phyloP scores from a whole-genome alignment of 2,113 vertebrate genomes.

The Mesembrinibis cayennensis region DNA sequence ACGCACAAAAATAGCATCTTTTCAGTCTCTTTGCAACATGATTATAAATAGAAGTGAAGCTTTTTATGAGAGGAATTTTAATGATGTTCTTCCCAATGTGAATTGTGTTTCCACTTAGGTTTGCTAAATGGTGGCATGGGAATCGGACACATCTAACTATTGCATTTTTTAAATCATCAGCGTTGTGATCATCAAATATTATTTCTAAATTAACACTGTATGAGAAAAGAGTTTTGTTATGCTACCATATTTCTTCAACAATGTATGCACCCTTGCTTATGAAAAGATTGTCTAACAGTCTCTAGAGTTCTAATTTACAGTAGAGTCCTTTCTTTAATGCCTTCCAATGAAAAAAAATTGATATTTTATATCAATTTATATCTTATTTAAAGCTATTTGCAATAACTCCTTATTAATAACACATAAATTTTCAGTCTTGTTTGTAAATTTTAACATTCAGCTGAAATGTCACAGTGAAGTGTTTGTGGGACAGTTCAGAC shows the following conservation, averaged over 20 bases:
- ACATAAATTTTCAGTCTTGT: background rate
- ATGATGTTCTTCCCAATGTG: background rate
- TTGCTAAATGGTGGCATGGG: background rate
- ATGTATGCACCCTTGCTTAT: background rate
- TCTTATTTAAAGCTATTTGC: background rate
- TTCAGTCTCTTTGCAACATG: background rate
- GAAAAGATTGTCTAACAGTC: background rate
- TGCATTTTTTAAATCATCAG: background rate
- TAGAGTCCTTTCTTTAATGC: background rate
- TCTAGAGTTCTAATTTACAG: background rate
- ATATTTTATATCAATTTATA: too few relatives aligned
- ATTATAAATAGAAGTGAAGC: background rate
- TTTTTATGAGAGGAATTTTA: constrained; percentile 11
- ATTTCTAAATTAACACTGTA: background rate
- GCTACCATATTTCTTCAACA: background rate
- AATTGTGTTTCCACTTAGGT: background rate
- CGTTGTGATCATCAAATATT: background rate
- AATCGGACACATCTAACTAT: background rate
- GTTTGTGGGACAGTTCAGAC: background rate
- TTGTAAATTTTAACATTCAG: background rate
- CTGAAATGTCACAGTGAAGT: background rate
- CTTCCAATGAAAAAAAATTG: background rate
- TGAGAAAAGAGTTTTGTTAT: background rate
- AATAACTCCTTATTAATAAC: background rate
- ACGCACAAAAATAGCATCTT: background rate